Conservation (phyloP, 2,797 vertebrate genomes). For the Chromis chromis region DNA sequence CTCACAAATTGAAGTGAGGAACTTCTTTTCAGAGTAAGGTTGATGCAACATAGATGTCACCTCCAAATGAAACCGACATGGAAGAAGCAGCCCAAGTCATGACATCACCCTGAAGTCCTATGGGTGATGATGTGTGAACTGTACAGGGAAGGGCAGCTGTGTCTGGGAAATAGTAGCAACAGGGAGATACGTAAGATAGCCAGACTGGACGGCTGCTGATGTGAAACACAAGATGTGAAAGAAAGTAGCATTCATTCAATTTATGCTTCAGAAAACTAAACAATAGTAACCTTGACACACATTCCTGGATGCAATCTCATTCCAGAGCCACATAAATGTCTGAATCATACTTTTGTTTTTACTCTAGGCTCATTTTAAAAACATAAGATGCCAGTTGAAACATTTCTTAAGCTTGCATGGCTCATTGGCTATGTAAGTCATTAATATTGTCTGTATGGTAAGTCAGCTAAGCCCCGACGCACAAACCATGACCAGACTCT, state of each 20-base stretch:
- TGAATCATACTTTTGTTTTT: neutral
- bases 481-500: slow-evolving; percentile 17
- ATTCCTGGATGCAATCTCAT: neutral
- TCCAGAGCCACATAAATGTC: neutral
- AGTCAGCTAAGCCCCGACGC: slow-evolving; percentile 3
- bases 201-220: slow-evolving; percentile 31
- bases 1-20: slow-evolving; percentile 23
- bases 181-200: slow-evolving; percentile 37
- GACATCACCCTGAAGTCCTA: slow-evolving; percentile 60
- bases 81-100: slow-evolving; percentile 47
- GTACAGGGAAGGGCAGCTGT: slow-evolving; percentile 66
- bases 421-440: slow-evolving; percentile 30
- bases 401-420: slow-evolving; percentile 3
- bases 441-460: slow-evolving; percentile 7
- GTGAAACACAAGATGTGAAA: slow-evolving; percentile 7
- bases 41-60: slow-evolving; percentile 37
- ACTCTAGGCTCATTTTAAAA: neutral
- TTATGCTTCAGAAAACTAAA: slow-evolving; percentile 2
- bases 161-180: slow-evolving; percentile 36
- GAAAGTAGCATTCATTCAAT: slow-evolving; percentile 1
- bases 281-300: slow-evolving; percentile 7
- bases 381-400: slow-evolving; percentile 13
- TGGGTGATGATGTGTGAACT: slow-evolving; percentile 75
- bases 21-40: slow-evolving; percentile 29
- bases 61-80: slow-evolving; percentile 19